Evolutionary conservation across 2,797 vertebrate genomes (phyloP).

Genomic region (Spondyliosoma cantharus): DNA sequence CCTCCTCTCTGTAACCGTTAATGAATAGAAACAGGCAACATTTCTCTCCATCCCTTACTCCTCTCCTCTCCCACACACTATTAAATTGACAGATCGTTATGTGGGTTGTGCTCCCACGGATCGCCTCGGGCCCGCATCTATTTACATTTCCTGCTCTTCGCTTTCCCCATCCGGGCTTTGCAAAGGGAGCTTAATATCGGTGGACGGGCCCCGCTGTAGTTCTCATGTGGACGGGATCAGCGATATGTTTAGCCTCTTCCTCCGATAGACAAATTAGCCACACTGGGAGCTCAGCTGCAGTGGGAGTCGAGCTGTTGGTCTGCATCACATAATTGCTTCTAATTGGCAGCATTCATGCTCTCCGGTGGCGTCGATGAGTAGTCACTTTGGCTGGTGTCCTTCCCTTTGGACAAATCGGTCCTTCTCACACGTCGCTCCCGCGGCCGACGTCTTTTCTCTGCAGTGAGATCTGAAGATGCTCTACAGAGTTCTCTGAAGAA

Average conservation of each 20-base stretch:
- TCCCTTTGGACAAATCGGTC: slow-evolving; percentile 33
- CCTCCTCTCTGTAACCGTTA: slow-evolving; percentile 51
- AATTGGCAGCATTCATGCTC: slow-evolving; percentile 65
- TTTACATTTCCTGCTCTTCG: slow-evolving; percentile 75
- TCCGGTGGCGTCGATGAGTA: slow-evolving; percentile 41
- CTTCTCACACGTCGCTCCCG: slow-evolving; percentile 13
- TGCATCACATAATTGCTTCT: slow-evolving; percentile 59
- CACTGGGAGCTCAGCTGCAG: slow-evolving; percentile 46
- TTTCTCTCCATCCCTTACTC: slow-evolving; percentile 54
- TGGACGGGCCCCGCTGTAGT: slow-evolving; percentile 40
- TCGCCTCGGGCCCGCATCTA: slow-evolving; percentile 76
- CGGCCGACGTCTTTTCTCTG: slow-evolving; percentile 6
- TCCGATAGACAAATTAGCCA: slow-evolving; percentile 50
- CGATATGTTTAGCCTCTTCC: slow-evolving; percentile 43
- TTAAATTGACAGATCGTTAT: slow-evolving; percentile 79
- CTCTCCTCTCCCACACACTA: slow-evolving; percentile 62
- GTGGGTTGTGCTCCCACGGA: slow-evolving; percentile 69
- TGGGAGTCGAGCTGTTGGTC: slow-evolving; percentile 49
- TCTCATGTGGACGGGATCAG: slow-evolving; percentile 42
- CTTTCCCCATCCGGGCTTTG: slow-evolving; percentile 47
- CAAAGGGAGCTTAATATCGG: slow-evolving; percentile 54
- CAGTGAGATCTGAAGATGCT: slow-evolving; percentile 14
- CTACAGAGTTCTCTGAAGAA: neutral
- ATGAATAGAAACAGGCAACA: slow-evolving; percentile 56
- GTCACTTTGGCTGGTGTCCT: slow-evolving; percentile 31